These are phyloP conservation scores for Ictalurus furcatus DNA, from an alignment of 2,113 vertebrate species.

Conservation along the genomic window DNA sequence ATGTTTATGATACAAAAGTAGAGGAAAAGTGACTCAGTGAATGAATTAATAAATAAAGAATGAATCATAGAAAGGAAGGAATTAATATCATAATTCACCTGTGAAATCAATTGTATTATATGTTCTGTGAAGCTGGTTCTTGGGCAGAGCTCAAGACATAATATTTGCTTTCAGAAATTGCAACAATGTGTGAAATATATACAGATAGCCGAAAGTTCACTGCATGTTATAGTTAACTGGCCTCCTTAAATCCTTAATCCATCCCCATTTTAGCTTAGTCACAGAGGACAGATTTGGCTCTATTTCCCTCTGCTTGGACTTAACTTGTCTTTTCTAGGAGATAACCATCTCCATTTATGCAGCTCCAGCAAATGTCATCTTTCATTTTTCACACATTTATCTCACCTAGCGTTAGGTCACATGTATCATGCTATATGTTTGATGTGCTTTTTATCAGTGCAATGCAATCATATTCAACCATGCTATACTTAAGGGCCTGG, in stretches of 20 bases:
- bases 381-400: slow-evolving; percentile 51
- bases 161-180: background rate
- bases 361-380: slow-evolving; percentile 54
- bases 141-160: background rate
- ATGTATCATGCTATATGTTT: slow-evolving; percentile 48
- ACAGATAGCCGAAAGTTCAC: background rate
- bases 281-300: background rate
- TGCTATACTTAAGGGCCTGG: slow-evolving; percentile 8
- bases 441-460: slow-evolving; percentile 53
- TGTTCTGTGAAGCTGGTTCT: background rate
- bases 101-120: background rate
- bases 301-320: slow-evolving; percentile 3
- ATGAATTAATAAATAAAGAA: background rate
- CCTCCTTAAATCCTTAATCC: slow-evolving; percentile 18
- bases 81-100: background rate
- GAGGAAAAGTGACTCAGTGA: background rate
- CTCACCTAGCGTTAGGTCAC: background rate
- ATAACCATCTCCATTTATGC: slow-evolving; percentile 61
- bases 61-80: background rate
- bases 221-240: background rate
- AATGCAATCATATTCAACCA: slow-evolving; percentile 41
- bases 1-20: background rate
- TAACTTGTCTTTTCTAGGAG: slow-evolving; percentile 30
- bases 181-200: slow-evolving; percentile 23
- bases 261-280: slow-evolving; percentile 5